Base-by-base conservation (phyloP, 2,888 invertebrate genomes). In the Morpho helenor region DNA sequence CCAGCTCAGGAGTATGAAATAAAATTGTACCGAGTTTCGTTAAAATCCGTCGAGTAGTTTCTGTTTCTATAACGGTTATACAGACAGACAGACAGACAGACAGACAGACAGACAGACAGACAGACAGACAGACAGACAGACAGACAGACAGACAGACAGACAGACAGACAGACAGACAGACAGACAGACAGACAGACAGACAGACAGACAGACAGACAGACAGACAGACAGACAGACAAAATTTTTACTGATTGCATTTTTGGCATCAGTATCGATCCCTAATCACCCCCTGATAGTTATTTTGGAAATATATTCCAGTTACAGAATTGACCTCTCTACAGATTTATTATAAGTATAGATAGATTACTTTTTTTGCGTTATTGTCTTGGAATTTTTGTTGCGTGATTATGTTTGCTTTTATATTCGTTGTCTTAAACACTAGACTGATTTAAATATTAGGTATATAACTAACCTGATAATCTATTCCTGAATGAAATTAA, bases 331-430 rank as follows among this genome's bases (percentile, higher is more conserved):
- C n/a, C n/a, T n/a, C n/a, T n/a, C n/a, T n/a, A n/a, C n/a, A n/a
- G n/a, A n/a, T n/a, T n/a, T n/a, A n/a, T n/a, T n/a, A n/a, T n/a
- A n/a, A n/a, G n/a, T n/a, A n/a, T n/a, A n/a, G n/a, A n/a, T n/a
- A n/a, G n/a, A 46, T 10, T n/a, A n/a, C n/a, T n/a, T n/a, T 16
- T 16, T 16, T 57, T 55, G 61, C 61, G 61, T 57, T 57, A 47
- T 48, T 40, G 46, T 47, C 40, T 54, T 49, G 23, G 53, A 52
- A 52, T 40, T 44, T 60, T 48, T 16, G 52, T 48, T 58, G 58
- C 61, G 61, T 61, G 61, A 49, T 52, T 44, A 23, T 44, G 31
- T 51, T 44, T 7, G 10, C n/a, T 51, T 42, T 41, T 51, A 43
- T 51, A 31, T 31, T 51, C 1, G n/a, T 23, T 43, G 43, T 51